A percentile compares a stretch with the other conserved stretches of the same genome.
Evolutionary conservation across 2,113 vertebrate genomes (phyloP).

Genomic region (Eudyptes chrysolophus): DNA sequence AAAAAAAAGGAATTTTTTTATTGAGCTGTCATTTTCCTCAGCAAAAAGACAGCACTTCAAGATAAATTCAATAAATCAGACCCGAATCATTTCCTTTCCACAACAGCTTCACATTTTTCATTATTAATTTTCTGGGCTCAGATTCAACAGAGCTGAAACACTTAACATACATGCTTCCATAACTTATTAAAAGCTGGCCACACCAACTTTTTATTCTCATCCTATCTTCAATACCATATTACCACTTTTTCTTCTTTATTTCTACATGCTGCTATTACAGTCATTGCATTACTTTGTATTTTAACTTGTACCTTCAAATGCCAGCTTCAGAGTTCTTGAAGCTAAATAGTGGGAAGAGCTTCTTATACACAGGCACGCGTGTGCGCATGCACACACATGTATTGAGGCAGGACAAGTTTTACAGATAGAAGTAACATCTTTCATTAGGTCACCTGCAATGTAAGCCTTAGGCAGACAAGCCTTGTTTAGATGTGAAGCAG

Average conservation of each 20-base stretch:
- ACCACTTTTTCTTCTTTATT: background rate
- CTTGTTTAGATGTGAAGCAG: background rate
- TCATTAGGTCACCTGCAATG: background rate
- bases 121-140: slow-evolving; percentile 18
- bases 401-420: background rate
- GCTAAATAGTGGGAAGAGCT: background rate
- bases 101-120: background rate
- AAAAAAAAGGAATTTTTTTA: background rate
- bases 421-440: background rate
- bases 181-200: background rate
- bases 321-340: background rate
- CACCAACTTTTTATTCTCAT: background rate
- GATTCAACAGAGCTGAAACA: background rate
- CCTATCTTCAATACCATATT: background rate
- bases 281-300: background rate
- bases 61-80: background rate
- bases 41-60: background rate
- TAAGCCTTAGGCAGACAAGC: background rate
- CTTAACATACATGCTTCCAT: background rate
- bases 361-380: accelerated
- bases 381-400: no score
- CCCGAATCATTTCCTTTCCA: background rate
- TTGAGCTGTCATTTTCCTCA: background rate
- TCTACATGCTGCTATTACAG: background rate
- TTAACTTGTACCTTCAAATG: background rate